These are phyloP conservation scores for Numenius arquata DNA, from an alignment of 2,113 vertebrate species.

Conservation along the genomic window DNA sequence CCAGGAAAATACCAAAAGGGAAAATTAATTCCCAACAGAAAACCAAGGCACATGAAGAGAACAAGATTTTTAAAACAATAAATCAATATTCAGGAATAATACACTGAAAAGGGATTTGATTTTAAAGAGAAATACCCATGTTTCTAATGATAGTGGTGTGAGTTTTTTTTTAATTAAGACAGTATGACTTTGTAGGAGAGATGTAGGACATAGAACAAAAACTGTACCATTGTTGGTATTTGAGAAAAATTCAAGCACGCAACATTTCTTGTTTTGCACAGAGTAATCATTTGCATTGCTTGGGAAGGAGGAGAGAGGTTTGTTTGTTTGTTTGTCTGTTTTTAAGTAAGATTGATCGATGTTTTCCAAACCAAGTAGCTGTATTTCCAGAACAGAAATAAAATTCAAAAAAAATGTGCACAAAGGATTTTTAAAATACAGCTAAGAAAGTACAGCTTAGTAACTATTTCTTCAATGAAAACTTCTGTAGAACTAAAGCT, in stretches of 20 bases:
- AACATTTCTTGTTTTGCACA: constrained; percentile 33
- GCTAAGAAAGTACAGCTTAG: not conserved
- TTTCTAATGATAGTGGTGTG: not conserved
- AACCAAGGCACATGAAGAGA: not conserved
- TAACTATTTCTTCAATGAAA: not conserved
- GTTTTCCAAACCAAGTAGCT: constrained; percentile 45
- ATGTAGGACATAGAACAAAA: not conserved
- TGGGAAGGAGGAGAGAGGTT: not conserved
- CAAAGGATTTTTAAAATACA: not conserved
- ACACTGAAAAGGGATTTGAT: not conserved
- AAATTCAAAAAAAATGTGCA: not conserved
- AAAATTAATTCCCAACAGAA: not conserved
- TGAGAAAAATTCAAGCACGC: constrained; percentile 32
- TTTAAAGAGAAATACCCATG: not conserved
- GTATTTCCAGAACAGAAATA: not conserved
- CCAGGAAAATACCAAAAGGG: not conserved
- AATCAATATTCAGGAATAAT: not conserved
- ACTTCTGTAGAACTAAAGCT: not conserved
- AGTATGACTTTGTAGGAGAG: not conserved
- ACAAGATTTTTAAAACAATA: not conserved
- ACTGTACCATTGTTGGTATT: not conserved
- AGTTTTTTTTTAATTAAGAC: not conserved
- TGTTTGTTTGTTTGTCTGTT: not conserved
- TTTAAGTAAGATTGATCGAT: constrained; percentile 17
- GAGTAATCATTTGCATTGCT: not conserved